Evolutionary conservation across 2,888 invertebrate species (phyloP), one percentile per base, ranked within the genome.

Genomic region (Tridacna gigas): DNA sequence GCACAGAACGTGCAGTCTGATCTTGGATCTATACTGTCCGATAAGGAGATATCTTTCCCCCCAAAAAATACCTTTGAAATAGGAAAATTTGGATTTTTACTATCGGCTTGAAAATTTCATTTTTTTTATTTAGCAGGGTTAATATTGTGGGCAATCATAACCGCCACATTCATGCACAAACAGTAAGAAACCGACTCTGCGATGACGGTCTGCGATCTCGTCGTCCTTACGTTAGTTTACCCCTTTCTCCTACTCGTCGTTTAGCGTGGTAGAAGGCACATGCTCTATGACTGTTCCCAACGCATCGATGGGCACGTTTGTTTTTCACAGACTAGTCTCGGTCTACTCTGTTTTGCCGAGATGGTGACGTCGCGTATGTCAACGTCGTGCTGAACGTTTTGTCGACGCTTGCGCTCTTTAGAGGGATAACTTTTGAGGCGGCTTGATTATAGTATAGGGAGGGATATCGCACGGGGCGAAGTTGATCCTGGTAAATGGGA

Each of bases 231-330:
- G 51, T 51, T 51, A 15, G 51, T 51, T 15, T 51, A 15, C 51
- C 51, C 15, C 12, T 51, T 13, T 13, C 51, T 51, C n/a, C n/a
- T 15, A 15, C 51, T 51, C 51, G 51, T 51, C 12, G 51, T 13
- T 13, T 51, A 15, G 51, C 51, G 15, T 51, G 51, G 51, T 51
- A 13, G 51, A 15, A 13, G 51, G 15, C 51, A 51, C 51, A 51
- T 51, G 51, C 51, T 51, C 51, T 15, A 11, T 11, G 51, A 51
- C 51, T 11, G 15, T 51, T 51, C 15, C 51, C 69, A 71, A 78
- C 71, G 78, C 69, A 71, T 45, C 78, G 71, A 71, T 78, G 73
- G 78, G 71, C 37, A 61, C 77, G 56, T 15, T 48, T 69, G 12
- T 51, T 13, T 51, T 51, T 15, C 51, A 51, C 51, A 51, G 11